Percentiles rank a stretch among this genome's conserved stretches.
Evolutionary conservation across 2,888 invertebrate species (phyloP).

Genomic region (Archips xylosteana): DNA sequence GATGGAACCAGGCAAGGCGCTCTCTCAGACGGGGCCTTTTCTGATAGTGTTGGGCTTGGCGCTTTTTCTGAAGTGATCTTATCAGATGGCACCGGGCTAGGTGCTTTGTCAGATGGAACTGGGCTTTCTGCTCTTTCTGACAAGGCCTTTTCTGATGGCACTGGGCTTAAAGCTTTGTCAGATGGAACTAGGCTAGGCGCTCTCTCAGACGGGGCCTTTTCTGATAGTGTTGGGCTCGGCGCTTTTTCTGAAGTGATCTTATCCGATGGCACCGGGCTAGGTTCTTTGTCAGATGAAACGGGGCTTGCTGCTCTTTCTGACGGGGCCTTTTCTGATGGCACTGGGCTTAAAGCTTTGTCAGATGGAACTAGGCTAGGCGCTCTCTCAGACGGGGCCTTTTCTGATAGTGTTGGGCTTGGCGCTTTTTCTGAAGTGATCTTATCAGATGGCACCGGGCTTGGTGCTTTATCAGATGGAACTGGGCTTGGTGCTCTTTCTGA

Average conservation of each 20-base stretch:
- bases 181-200: neutral
- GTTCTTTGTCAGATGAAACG: neutral
- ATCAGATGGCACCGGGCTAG: neutral
- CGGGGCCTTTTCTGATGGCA: neutral
- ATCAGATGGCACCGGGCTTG: neutral
- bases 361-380: neutral
- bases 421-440: neutral
- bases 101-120: neutral
- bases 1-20: constrained; percentile 15
- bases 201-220: neutral
- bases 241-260: neutral
- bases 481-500: neutral
- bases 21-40: constrained; percentile 7
- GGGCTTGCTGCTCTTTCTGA: neutral
- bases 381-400: neutral
- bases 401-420: neutral
- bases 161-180: neutral
- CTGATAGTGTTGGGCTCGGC: neutral
- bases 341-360: neutral
- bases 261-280: neutral
- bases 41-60: constrained; percentile 16
- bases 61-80: neutral
- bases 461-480: neutral
- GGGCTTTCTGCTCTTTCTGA: neutral
- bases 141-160: neutral